phyloP scores from a whole-genome alignment of 2,113 vertebrate species.

The Ellobius talpinus region DNA sequence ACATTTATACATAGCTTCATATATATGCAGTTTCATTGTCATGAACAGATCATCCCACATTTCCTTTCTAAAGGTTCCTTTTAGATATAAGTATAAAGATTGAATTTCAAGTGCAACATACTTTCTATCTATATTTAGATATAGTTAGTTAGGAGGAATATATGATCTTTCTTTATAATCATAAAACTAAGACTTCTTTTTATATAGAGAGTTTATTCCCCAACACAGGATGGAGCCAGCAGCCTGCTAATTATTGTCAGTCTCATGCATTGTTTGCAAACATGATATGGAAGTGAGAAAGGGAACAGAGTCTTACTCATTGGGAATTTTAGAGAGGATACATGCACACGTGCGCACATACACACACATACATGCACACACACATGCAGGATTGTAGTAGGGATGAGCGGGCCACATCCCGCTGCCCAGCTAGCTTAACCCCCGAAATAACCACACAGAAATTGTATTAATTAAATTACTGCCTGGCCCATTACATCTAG shows the following conservation, averaged over 20 bases:
- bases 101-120: not conserved
- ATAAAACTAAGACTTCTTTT: not conserved
- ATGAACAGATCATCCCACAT: not conserved
- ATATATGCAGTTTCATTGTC: not conserved
- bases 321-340: not conserved
- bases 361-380: not conserved
- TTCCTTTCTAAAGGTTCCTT: not conserved
- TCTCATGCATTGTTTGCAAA: slow-evolving; percentile 11
- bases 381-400: not conserved
- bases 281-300: not conserved
- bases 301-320: not conserved
- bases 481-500: too few species aligned
- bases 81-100: not conserved
- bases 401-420: too few species aligned
- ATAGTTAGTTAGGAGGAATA: not conserved
- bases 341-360: not conserved
- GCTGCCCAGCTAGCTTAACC: too few species aligned
- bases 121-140: slow-evolving; percentile 6
- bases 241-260: slow-evolving; percentile 9
- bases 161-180: not conserved
- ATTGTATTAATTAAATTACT: too few species aligned
- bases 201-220: not conserved
- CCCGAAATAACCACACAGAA: too few species aligned
- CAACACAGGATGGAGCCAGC: not conserved
- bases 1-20: not conserved